Conservation (phyloP, 2,888 invertebrate genomes). For the Corythucha ciliata region DNA sequence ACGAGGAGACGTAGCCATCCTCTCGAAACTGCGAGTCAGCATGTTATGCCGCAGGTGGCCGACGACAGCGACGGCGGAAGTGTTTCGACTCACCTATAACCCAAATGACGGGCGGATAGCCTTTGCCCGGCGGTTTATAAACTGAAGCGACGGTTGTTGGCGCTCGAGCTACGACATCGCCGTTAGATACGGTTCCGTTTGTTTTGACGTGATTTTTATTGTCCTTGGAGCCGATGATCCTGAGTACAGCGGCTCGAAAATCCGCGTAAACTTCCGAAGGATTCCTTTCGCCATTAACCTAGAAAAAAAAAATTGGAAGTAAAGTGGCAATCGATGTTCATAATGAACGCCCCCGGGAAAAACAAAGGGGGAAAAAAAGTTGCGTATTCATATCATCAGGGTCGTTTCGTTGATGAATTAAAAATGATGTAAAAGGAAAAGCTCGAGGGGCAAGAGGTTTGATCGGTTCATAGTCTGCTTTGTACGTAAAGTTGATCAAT, state of each 20-base stretch:
- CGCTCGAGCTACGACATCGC: slow-evolving; percentile 27
- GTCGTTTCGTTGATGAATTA: not conserved
- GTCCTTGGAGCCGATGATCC: slow-evolving; percentile 55
- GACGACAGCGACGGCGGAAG: too few species aligned
- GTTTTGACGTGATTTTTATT: slow-evolving; percentile 27
- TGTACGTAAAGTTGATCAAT: too few species aligned
- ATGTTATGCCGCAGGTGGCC: too few species aligned
- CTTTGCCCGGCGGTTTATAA: slow-evolving; percentile 36
- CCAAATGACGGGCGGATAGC: slow-evolving; percentile 44
- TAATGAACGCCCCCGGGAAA: too few species aligned
- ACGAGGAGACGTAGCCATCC: too few species aligned
- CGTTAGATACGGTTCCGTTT: slow-evolving; percentile 28
- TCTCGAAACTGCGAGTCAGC: too few species aligned
- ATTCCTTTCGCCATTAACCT: slow-evolving; percentile 82
- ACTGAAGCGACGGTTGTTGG: slow-evolving; percentile 31
- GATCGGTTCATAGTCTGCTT: too few species aligned
- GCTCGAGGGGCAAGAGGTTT: too few species aligned
- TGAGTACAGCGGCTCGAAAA: slow-evolving; percentile 67
- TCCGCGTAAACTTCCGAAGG: slow-evolving; percentile 80
- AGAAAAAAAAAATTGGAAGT: slow-evolving; percentile 26
- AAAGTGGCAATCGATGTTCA: too few species aligned
- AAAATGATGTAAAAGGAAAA: too few species aligned
- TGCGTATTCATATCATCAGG: too few species aligned
- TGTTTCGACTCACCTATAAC: slow-evolving; percentile 44
- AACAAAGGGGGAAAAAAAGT: too few species aligned